A percentile compares a stretch with the other conserved stretches of the same genome.
phyloP scores from a whole-genome alignment of 2,888 invertebrate species.

The Allygus modestus region DNA sequence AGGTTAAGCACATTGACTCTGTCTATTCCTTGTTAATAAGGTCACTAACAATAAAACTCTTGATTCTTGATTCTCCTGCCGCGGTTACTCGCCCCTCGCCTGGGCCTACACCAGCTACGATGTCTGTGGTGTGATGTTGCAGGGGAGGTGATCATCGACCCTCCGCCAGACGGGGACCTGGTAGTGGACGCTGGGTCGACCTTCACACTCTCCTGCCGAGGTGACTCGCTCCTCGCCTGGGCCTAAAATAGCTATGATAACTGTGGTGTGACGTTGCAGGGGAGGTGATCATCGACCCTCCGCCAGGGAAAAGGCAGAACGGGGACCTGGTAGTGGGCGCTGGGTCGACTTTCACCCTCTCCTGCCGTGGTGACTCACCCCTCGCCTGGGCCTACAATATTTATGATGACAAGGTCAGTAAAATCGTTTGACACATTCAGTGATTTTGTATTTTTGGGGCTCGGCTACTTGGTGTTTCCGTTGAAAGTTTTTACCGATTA shows the following conservation, averaged over 20 bases:
- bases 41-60: too few species aligned
- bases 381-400: background rate
- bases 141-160: constrained; percentile 39
- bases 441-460: too few species aligned
- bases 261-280: constrained; percentile 14
- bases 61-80: background rate
- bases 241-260: background rate
- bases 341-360: constrained; percentile 8
- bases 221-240: background rate
- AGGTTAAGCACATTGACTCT: too few species aligned
- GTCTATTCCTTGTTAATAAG: too few species aligned
- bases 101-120: constrained; percentile 16
- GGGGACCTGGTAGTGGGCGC: background rate
- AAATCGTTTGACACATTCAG: too few species aligned
- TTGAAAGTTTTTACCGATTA: too few species aligned
- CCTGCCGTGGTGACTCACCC: background rate
- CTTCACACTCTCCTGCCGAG: constrained; percentile 3
- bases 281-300: constrained; percentile 26
- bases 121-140: background rate
- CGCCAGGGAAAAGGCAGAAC: background rate
- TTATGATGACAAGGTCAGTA: constrained; percentile 4
- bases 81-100: background rate
- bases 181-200: constrained; percentile 1
- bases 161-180: constrained; percentile 12
- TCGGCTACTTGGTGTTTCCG: too few species aligned